Evolutionary conservation across 2,888 invertebrate genomes (phyloP).

Genomic region (Slavum lentiscoides): DNA sequence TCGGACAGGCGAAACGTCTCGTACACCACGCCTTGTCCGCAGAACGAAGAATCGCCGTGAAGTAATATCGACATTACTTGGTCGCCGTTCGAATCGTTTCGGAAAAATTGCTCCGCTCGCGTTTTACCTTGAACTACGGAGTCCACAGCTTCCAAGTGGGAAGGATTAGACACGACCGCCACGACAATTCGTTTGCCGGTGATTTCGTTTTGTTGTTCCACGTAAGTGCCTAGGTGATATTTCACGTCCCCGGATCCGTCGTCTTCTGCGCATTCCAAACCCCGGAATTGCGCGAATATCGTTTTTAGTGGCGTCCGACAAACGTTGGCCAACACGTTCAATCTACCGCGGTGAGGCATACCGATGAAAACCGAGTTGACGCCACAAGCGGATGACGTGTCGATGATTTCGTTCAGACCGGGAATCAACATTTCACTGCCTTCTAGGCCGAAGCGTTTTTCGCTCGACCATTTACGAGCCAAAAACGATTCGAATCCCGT

Average conservation of each 20-base stretch:
- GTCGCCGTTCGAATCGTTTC: conserved; percentile 89
- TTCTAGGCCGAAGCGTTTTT: conserved; percentile 98
- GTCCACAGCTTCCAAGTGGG: conserved; percentile 91
- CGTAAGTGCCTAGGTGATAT: conserved; percentile 86
- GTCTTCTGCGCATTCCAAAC: conserved; percentile 81
- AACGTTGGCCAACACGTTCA: conserved; percentile 89
- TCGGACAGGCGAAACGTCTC: background rate
- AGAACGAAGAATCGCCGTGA: background rate
- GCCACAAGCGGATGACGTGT: conserved; percentile 89
- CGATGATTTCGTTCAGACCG: conserved; percentile 97
- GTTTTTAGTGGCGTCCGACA: conserved; percentile 88
- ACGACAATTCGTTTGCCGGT: conserved; percentile 86
- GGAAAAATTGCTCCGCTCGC: conserved; percentile 91
- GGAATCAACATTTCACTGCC: conserved; percentile 99
- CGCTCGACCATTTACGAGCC: conserved; percentile 97
- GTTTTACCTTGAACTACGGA: conserved; percentile 95
- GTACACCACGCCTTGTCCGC: background rate
- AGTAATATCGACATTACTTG: conserved; percentile 64
- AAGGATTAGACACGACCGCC: conserved; percentile 89
- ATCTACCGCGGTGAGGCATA: conserved; percentile 83
- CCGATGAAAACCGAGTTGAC: conserved; percentile 98
- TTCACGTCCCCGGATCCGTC: conserved; percentile 91
- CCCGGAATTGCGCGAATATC: conserved; percentile 89
- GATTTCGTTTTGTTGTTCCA: conserved; percentile 72
- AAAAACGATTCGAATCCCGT: conserved; percentile 92